Evolutionary conservation across 2,797 vertebrate species (phyloP).

Genomic region (Lagocephalus sceleratus): DNA sequence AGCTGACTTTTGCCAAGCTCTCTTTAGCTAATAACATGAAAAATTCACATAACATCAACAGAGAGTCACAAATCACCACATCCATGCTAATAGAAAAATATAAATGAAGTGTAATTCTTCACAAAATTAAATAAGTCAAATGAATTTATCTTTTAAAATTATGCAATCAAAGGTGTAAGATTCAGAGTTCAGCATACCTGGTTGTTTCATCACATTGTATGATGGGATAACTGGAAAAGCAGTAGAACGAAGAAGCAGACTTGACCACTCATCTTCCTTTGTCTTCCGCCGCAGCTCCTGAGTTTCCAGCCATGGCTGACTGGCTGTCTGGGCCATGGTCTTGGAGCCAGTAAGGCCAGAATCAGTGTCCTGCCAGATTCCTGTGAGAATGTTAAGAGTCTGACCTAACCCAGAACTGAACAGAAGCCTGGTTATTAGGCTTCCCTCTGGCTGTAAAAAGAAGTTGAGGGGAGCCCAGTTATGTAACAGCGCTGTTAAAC

Average conservation of each 20-base stretch:
- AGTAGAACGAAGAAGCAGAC: constrained; percentile 33
- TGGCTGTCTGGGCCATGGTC: constrained; percentile 22
- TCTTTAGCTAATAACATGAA: constrained; percentile 48
- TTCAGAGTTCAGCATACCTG: constrained; percentile 55
- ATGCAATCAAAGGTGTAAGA: neutral
- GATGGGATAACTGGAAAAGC: constrained; percentile 43
- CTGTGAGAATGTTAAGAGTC: constrained; percentile 23
- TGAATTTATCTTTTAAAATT: neutral
- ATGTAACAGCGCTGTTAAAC: constrained; percentile 25
- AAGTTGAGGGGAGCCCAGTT: constrained; percentile 41
- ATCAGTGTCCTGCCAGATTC: constrained; percentile 28
- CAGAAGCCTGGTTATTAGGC: constrained; percentile 30
- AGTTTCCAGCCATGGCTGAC: constrained; percentile 20
- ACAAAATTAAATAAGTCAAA: neutral
- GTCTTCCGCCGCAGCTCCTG: constrained; percentile 28
- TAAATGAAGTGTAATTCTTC: no score
- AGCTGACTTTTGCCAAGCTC: constrained; percentile 35
- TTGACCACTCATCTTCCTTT: constrained; percentile 52
- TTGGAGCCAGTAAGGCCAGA: constrained; percentile 23
- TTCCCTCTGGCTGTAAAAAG: constrained; percentile 57
- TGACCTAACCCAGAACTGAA: constrained; percentile 32
- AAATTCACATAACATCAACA: constrained; percentile 19
- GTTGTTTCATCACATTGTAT: constrained; percentile 37
- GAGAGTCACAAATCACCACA: constrained; percentile 1
- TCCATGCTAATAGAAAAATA: neutral